Conservation (phyloP, 2,888 invertebrate genomes). For the Hyposoter didymator region DNA sequence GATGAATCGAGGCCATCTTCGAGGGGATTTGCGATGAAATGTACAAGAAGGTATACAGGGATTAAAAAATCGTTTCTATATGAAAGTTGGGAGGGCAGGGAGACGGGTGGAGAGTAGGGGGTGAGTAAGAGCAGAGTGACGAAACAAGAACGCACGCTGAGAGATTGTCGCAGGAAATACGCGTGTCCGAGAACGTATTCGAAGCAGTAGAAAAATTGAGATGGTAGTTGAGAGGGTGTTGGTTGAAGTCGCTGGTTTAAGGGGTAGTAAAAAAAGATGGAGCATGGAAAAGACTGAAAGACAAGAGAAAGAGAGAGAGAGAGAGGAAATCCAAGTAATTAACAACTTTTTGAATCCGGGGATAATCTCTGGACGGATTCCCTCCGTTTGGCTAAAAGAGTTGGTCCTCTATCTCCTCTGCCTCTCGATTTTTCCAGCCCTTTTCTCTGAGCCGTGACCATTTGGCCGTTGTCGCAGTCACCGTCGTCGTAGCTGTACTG, state of each 20-base stretch:
- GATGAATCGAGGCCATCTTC: conserved; percentile 56
- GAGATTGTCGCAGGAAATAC: conserved; percentile 56
- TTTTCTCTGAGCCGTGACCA: conserved; percentile 82
- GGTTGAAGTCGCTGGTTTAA: conserved; percentile 62
- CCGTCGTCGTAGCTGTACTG: conserved; percentile 74
- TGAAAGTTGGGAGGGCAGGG: conserved; percentile 66
- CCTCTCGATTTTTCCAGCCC: conserved; percentile 36
- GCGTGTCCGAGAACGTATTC: conserved; percentile 37
- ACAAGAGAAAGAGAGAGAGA: conserved; percentile 70
- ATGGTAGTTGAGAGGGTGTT: conserved; percentile 29
- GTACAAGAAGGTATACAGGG: conserved; percentile 51
- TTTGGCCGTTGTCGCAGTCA: conserved; percentile 80
- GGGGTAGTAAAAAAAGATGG: conserved; percentile 54
- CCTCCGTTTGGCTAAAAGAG: conserved; percentile 84
- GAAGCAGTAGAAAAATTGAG: conserved; percentile 58
- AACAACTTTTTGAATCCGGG: conserved; percentile 84
- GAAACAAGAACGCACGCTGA: conserved; percentile 71
- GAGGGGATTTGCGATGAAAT: conserved; percentile 54
- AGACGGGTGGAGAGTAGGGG: conserved; percentile 44
- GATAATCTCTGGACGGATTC: conserved; percentile 84
- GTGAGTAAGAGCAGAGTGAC: conserved; percentile 60
- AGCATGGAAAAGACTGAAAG: conserved; percentile 51
- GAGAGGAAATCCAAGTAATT: conserved; percentile 83
- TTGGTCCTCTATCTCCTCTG: conserved; percentile 74
- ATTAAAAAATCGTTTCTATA: conserved; percentile 78